Base-by-base conservation (phyloP, 2,797 vertebrate species). In the Vultur gryphus region DNA sequence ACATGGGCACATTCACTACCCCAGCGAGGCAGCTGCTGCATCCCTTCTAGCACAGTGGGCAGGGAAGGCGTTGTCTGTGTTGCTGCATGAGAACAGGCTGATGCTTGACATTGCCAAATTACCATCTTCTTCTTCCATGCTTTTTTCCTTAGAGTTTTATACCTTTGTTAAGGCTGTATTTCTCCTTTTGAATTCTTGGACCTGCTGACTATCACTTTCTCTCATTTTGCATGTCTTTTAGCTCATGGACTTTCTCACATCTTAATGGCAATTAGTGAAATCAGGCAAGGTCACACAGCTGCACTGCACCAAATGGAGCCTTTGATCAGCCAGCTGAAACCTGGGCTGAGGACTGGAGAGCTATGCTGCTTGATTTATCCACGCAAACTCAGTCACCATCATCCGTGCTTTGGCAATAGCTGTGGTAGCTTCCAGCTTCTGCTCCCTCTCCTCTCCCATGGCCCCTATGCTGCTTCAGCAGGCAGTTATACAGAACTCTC, bases 251-350 rank as follows among this genome's bases (percentile, higher is more conserved):
- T 84, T 80, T 55, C 39, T 71, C 33, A n/a, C 41, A 48, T 35
- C 26, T 73, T 91, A 79, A 84, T 17, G 67, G 8, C 46, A 79
- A 31, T 61, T 72, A 62, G 13, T 58, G 75, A 92, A 91, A 91
- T 58, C 13, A 65, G 17, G 12, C 58, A 82, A 82, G 82, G 78
- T 85, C 87, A 69, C 44, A 23, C 18, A 79, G 81, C 58, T 86
- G 65, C 14, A 4, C 46, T 59, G 48, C 70, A 79, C 43, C 39
- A 76, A 69, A 54, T 11, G 57, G 19, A 69, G 61, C 20, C 25
- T 84, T 37, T 41, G 39, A 84, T 51, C 58, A 80, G 39, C 26
- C 67, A 71, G n/a, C 28, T 82, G 46, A 94, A 89, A 51, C 28
- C 29, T 11, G 35, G n/a, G 31, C 29, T 1, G 9, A n/a, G 17